Base-by-base conservation (phyloP, 2,888 invertebrate species). In the Cheilosia impressa region DNA sequence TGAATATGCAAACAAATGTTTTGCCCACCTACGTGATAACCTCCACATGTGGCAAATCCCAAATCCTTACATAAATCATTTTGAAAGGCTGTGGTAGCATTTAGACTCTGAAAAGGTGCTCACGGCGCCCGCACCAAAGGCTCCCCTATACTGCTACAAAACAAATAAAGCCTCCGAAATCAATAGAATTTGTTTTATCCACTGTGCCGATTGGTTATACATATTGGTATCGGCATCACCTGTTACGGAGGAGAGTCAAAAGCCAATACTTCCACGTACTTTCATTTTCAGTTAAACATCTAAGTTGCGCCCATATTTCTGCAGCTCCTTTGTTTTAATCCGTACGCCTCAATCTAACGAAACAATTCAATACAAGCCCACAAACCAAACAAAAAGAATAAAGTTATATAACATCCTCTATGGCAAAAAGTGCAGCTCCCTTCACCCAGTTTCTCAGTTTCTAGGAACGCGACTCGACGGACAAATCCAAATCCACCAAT, bases 221-320 rank as follows among this genome's bases (percentile, higher is more conserved):
- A 66, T 31, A 31, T 58, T 69, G 47, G 71, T 43, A 62, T 85
- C 85, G 76, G 66, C 43, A 62, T 85, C 85, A 85, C 85, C 85
- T 85, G 85, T 62, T 77, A 72, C 47, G 62, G 72, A 17, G 71
- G 62, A 76, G 77, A 72, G 81, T 85, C 85, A 85, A 81, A 85
- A 85, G 85, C 76, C 85, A 81, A 81, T 81, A 72, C 53, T 76
- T 68, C 62, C 81, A 81, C 85, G 81, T 85, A 85, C 85, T 85
- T 85, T 85, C 85, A 85, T 85, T 85, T 85, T 85, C 43, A 34
- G 76, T 76, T 72, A 72, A 31, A 66, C 80, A 77, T 76, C 76
- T 55, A 38, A 34, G 85, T 76, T 85, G 85, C 85, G 27, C 85
- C 85, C 85, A 85, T 47, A 60, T 76, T 60, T 71, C 31, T 43